These are phyloP conservation scores for Takifugu rubripes DNA, from an alignment of 2,797 vertebrate genomes.

Conservation along the genomic window DNA sequence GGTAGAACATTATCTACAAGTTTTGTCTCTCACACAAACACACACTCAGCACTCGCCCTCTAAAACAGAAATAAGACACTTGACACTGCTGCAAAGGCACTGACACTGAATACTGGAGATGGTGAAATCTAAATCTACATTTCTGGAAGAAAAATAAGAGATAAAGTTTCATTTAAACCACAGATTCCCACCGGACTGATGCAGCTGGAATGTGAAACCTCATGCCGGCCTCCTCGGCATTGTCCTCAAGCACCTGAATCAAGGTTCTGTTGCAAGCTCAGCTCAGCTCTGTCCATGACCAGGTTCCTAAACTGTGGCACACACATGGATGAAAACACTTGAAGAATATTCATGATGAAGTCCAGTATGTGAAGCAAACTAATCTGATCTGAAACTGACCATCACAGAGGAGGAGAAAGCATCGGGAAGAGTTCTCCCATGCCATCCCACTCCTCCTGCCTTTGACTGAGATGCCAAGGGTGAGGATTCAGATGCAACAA, in stretches of 20 bases:
- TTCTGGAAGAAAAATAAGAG: constrained; percentile 73
- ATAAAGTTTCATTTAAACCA: constrained; percentile 17
- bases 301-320: too few species aligned
- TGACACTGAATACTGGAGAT: constrained; percentile 87
- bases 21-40: constrained; percentile 37
- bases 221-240: too few species aligned
- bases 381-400: not conserved
- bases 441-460: too few species aligned
- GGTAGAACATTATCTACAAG: constrained; percentile 34
- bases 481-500: not conserved
- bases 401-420: not conserved
- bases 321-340: too few species aligned
- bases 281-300: too few species aligned
- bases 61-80: constrained; percentile 87
- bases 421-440: not conserved
- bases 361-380: too few species aligned
- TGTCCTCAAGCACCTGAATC: too few species aligned
- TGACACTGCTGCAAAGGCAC: constrained; percentile 82
- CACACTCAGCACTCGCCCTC: constrained; percentile 59
- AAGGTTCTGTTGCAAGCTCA: too few species aligned
- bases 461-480: too few species aligned
- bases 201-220: too few species aligned
- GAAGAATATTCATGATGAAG: constrained; percentile 18
- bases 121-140: constrained; percentile 89
- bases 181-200: too few species aligned